A percentile compares a stretch with the other conserved stretches of the same genome.
Evolutionary conservation across 2,797 vertebrate genomes (phyloP).

Genomic region (Anabacerthia variegaticeps): DNA sequence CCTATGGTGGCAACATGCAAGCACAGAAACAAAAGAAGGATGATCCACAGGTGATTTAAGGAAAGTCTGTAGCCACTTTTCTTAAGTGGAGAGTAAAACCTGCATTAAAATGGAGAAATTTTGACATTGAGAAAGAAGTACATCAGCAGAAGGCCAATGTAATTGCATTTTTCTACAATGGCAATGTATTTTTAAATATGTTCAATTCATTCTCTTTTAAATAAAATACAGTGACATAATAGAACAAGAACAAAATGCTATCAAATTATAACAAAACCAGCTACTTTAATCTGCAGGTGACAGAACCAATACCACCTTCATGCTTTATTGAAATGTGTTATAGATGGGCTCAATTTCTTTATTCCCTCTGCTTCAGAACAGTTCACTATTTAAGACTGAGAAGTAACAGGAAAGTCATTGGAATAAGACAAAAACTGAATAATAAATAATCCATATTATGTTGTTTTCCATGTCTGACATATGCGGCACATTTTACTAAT

Average conservation of each 20-base stretch:
- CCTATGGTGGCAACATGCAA: neutral
- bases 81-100: neutral
- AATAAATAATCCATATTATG: neutral
- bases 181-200: slow-evolving; percentile 50
- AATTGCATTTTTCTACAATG: slow-evolving; percentile 16
- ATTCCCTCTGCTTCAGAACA: neutral
- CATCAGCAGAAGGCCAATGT: neutral
- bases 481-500: rapidly evolving
- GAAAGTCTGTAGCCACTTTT: neutral
- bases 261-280: neutral
- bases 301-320: slow-evolving; percentile 50
- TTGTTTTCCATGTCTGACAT: neutral
- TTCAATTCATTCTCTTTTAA: slow-evolving; percentile 42
- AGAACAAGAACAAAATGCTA: slow-evolving; percentile 30
- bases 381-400: neutral
- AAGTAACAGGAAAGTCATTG: neutral
- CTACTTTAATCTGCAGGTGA: slow-evolving; percentile 32
- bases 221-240: slow-evolving; percentile 49
- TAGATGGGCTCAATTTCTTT: slow-evolving; percentile 25
- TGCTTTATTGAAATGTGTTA: slow-evolving; percentile 48
- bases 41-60: neutral
- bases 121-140: neutral
- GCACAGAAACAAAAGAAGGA: neutral
- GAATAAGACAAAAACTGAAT: neutral
- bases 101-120: neutral